phyloP scores from a whole-genome alignment of 2,113 vertebrate species.

The Nothobranchius furzeri region DNA sequence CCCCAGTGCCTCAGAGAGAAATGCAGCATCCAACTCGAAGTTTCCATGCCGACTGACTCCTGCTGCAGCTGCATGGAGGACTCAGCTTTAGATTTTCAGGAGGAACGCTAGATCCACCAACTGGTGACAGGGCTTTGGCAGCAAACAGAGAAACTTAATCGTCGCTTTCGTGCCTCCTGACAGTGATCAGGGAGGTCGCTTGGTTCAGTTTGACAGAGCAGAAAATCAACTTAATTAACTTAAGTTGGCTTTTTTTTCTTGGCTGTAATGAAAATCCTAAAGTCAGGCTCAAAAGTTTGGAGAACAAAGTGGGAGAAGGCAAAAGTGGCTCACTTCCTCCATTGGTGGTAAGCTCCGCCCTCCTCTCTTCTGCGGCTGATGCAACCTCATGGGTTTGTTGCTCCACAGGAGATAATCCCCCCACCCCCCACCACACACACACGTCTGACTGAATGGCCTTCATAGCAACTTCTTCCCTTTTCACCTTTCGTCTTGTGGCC shows the following conservation, averaged over 20 bases:
- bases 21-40: constrained; percentile 59
- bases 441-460: constrained; percentile 37
- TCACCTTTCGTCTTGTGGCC: constrained; percentile 29
- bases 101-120: not conserved
- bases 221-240: constrained; percentile 46
- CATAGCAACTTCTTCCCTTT: constrained; percentile 20
- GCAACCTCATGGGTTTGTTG: constrained; percentile 69
- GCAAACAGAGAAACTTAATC: not conserved
- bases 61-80: constrained; percentile 19
- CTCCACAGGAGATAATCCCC: constrained; percentile 64
- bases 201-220: constrained; percentile 35
- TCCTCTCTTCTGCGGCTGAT: constrained; percentile 68
- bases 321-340: constrained; percentile 11
- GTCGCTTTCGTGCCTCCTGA: constrained; percentile 8
- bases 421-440: constrained; percentile 1
- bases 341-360: constrained; percentile 8
- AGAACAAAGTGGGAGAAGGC: not conserved
- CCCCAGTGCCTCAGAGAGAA: constrained; percentile 57
- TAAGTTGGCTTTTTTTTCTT: constrained; percentile 1
- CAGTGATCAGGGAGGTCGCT: constrained; percentile 26
- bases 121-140: constrained; percentile 21
- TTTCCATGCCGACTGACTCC: constrained; percentile 47
- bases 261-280: constrained; percentile 21
- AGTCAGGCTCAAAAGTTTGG: too few relatives aligned
- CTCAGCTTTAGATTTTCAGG: constrained; percentile 4